Evolutionary conservation across 2,888 invertebrate species (phyloP), one percentile per base, ranked within the genome.

Genomic region (Abrostola tripartita): DNA sequence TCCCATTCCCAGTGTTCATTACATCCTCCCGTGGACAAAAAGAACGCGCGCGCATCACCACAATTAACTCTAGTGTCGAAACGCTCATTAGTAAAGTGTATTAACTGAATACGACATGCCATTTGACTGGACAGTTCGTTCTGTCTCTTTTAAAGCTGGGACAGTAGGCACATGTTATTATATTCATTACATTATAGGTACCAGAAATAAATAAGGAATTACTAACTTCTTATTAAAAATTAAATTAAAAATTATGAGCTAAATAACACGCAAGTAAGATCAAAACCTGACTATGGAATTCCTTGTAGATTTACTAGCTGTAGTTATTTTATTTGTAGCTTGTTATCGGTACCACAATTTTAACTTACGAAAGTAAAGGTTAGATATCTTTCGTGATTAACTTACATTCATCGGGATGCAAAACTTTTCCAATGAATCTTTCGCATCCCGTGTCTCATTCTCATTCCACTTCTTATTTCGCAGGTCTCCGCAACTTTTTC

Each of bases 1-100:
- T 56, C 52, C 44, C 52, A 41, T 41, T 55, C 44, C 8, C 63
- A 35, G 51, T 55, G 54, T 44, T 52, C 53, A 42, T 57, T 51
- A 52, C 76, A 64, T 72, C 73, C 64, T 69, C 59, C 52, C 36
- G 41, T 40, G 47, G 53, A 58, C 73, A 75, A 76, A 66, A 69
- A 57, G 64, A 71, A 50, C 37, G 41, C 53, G 52, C 49, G 37
- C 54, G 57, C 63, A 59, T 59, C 37, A 52, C 55, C 40, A 66
- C 76, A 76, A 76, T 75, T 75, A 72, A 69, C 50, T 63, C 47
- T 52, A 61, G 52, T 64, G 60, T 62, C 44, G 53, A 73, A 70
- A 74, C 70, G 56, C 58, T 77, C 65, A 61, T 68, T 68, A 79
- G 54, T 51, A 55, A 38, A 61, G 24, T 44, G 61, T 12, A 65